A percentile compares a stretch with the other conserved stretches of the same genome.
Conservation (phyloP, 2,888 invertebrate species). For the Digitonthophagus gazella region DNA sequence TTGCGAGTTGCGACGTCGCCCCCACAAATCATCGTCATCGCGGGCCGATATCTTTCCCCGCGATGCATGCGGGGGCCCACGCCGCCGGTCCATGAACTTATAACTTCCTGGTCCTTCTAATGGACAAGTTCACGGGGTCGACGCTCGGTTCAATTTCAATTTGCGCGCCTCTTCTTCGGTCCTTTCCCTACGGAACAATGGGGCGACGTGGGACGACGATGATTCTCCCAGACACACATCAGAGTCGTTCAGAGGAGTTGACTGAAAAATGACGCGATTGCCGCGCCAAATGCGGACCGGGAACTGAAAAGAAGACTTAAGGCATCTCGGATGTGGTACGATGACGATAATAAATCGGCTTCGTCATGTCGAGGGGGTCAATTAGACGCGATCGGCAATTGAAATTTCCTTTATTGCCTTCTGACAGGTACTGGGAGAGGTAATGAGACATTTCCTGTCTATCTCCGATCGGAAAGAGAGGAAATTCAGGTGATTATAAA, state of each 20-base stretch:
- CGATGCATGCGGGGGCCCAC: background rate
- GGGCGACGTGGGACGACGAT: background rate
- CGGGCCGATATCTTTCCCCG: background rate
- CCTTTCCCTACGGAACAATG: background rate
- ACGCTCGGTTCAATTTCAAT: background rate
- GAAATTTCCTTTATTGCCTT: background rate
- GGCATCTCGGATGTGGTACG: background rate
- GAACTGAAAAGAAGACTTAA: background rate
- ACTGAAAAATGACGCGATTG: background rate
- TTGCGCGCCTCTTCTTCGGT: background rate
- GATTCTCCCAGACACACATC: too few species aligned
- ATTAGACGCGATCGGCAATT: background rate
- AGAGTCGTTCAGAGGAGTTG: background rate
- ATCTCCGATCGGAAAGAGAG: background rate
- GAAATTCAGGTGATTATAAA: too few species aligned
- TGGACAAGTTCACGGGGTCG: background rate
- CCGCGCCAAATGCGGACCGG: background rate
- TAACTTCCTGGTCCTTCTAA: background rate
- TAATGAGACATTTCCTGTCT: background rate
- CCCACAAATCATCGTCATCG: background rate
- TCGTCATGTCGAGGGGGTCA: background rate
- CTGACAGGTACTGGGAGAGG: background rate
- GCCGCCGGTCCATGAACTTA: background rate
- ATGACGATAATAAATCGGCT: background rate
- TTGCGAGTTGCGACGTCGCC: too few species aligned